phyloP scores from a whole-genome alignment of 2,797 vertebrate genomes.

The Denticeps clupeoides region DNA sequence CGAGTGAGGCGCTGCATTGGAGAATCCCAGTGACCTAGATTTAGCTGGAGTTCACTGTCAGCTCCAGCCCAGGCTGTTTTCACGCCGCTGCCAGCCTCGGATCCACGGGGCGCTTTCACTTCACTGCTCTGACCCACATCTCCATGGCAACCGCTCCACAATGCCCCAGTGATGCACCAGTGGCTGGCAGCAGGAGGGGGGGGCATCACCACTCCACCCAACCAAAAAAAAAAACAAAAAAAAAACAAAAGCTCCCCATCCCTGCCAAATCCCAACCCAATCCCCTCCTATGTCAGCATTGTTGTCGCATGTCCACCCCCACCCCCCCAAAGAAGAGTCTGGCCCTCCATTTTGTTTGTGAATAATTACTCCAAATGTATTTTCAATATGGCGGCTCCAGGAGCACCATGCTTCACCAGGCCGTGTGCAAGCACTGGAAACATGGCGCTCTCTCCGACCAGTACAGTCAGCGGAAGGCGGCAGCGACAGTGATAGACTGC shows the following conservation, averaged over 20 bases:
- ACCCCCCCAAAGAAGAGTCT: neutral
- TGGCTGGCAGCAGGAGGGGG: conserved; percentile 7
- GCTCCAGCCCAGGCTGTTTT: conserved; percentile 47
- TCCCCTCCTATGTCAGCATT: too few species aligned
- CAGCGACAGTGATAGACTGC: conserved; percentile 7
- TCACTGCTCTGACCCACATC: conserved; percentile 71
- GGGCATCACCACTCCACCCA: conserved; percentile 30
- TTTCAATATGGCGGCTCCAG: conserved; percentile 7
- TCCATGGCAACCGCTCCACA: conserved; percentile 67
- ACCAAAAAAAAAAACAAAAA: too few species aligned
- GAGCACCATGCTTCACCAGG: neutral
- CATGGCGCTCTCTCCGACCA: too few species aligned
- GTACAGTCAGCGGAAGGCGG: conserved; percentile 1
- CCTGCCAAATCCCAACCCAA: too few species aligned
- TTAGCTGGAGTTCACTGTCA: conserved; percentile 61
- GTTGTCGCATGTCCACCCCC: too few species aligned
- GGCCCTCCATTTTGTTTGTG: conserved; percentile 27
- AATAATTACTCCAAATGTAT: conserved; percentile 10
- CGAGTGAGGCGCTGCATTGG: conserved; percentile 47
- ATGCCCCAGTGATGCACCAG: conserved; percentile 30
- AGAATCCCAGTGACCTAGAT: conserved; percentile 79
- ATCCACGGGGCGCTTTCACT: conserved; percentile 58
- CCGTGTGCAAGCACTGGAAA: neutral
- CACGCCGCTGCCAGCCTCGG: conserved; percentile 43
- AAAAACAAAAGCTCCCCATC: conserved; percentile 11